These are phyloP conservation scores for Lepidurus apus DNA, from an alignment of 1,140 invertebrate species.

Conservation along the genomic window DNA sequence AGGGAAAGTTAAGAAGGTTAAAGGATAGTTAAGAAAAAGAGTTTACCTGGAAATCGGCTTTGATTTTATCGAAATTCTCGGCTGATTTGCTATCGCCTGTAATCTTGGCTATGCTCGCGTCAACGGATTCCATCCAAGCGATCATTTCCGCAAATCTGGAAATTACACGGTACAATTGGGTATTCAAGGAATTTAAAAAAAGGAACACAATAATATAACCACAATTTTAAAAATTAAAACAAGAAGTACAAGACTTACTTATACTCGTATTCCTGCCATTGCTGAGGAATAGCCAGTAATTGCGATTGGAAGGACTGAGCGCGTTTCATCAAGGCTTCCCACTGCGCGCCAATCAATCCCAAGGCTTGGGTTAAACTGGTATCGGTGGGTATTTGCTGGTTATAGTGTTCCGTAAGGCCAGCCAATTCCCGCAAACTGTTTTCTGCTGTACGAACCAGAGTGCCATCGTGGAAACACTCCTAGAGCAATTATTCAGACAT, in stretches of 20 bases:
- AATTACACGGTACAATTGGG: conserved; percentile 11
- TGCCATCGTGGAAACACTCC: conserved; percentile 36
- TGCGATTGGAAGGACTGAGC: conserved; percentile 67
- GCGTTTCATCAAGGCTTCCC: conserved; percentile 62
- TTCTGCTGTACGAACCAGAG: conserved; percentile 56
- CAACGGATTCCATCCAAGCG: conserved; percentile 85
- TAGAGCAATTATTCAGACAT: conserved; percentile 20
- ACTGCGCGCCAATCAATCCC: conserved; percentile 62
- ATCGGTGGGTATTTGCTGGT: conserved; percentile 59
- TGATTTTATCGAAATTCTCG: conserved; percentile 83
- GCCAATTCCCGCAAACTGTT: conserved; percentile 68
- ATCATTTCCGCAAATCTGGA: conserved; percentile 70
- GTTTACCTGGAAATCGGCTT: conserved; percentile 79
- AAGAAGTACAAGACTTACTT: conserved; percentile 51
- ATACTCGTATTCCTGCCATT: conserved; percentile 78
- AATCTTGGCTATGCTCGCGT: conserved; percentile 71
- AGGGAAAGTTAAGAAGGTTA: no score
- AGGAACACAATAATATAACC: not conserved
- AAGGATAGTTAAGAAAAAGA: not conserved
- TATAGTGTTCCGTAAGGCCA: conserved; percentile 60
- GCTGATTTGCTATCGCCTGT: conserved; percentile 73
- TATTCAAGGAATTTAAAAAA: not conserved
- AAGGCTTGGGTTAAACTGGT: conserved; percentile 57
- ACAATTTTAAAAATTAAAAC: not conserved
- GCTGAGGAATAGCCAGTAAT: conserved; percentile 77